phyloP scores from a whole-genome alignment of 2,888 invertebrate species.

The Pterobdella sp. region DNA sequence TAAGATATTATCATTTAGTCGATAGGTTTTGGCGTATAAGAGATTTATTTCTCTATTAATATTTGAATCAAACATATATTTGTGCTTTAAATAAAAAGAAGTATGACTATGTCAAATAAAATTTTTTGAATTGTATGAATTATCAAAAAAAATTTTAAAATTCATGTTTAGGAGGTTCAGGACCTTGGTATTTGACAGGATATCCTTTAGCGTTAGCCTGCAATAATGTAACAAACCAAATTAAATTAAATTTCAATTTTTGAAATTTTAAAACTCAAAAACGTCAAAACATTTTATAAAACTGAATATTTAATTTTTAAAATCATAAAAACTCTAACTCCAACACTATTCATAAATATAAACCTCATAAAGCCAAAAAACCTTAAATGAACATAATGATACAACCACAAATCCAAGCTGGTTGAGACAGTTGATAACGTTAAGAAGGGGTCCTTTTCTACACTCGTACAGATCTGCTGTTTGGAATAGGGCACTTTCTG shows the following conservation, averaged over 20 bases:
- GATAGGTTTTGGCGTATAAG: background rate
- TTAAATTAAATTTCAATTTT: too few relatives aligned
- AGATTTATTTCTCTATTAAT: background rate
- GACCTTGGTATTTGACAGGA: constrained; percentile 23
- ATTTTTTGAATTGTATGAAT: constrained; percentile 3
- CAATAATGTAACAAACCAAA: background rate
- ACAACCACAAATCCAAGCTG: constrained; percentile 46
- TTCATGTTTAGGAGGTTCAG: constrained; percentile 18
- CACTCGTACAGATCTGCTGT: constrained; percentile 46
- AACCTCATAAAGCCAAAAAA: constrained; percentile 1
- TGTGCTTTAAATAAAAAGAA: background rate
- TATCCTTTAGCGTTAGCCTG: constrained; percentile 25
- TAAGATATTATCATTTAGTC: too few relatives aligned
- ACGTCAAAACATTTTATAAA: background rate
- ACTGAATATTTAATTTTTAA: background rate
- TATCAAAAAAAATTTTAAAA: background rate
- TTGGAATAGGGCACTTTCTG: constrained; percentile 87
- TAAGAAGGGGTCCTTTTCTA: constrained; percentile 44
- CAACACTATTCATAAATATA: background rate
- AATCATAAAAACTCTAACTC: background rate
- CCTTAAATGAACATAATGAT: constrained; percentile 24
- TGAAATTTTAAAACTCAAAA: background rate
- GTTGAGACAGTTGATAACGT: constrained; percentile 46
- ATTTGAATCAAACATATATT: background rate
- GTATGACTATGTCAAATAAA: background rate